Evolutionary conservation across 2,888 invertebrate species (phyloP), one percentile per base, ranked within the genome.

Genomic region (Villa cingulata): DNA sequence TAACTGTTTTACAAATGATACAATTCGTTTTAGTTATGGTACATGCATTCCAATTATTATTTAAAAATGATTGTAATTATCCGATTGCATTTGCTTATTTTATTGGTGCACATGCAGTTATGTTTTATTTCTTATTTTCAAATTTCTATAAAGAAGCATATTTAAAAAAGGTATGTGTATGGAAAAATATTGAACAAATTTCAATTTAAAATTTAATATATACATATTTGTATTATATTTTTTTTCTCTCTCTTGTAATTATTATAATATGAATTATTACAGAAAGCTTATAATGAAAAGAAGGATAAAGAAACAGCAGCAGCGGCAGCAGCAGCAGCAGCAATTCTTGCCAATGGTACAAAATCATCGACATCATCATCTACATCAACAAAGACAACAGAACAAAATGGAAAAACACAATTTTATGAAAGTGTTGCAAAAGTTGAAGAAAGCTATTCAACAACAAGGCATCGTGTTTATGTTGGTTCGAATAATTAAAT

Each of bases 101-200:
- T 81, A 95, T 95, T 63, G 88, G 89, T 52, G 75, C 85, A 63
- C 92, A 95, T 70, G 90, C 91, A 2, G 73, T 91, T 29, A 83
- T 95, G 74, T 95, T 95, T 76, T 88, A 88, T 66, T 81, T 88
- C 71, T 77, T 95, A 46, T 95, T 95, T 77, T 83, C 85, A 2
- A 80, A 87, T 64, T 95, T 95, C 75, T 95, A 94, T 75, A 80
- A 82, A 58, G 76, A 84, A 58, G 76, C 85, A 4, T 88, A 88
- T 68, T 66, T 68, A 54, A 77, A 74, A 65, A 52, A 54, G 45
- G 49, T 49, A 44, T 74, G 61, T 48, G 56, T 23, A 34, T 48
- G 60, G 61, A 49, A 63, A 61, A 41, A 65, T 62, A 42, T n/a
- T n/a, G n/a, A n/a, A n/a, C n/a, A 59, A 60, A 55, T 65, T 62